A percentile compares a stretch with the other conserved stretches of the same genome.
Conservation (phyloP, 2,888 invertebrate species). For the Heliconius erato region DNA sequence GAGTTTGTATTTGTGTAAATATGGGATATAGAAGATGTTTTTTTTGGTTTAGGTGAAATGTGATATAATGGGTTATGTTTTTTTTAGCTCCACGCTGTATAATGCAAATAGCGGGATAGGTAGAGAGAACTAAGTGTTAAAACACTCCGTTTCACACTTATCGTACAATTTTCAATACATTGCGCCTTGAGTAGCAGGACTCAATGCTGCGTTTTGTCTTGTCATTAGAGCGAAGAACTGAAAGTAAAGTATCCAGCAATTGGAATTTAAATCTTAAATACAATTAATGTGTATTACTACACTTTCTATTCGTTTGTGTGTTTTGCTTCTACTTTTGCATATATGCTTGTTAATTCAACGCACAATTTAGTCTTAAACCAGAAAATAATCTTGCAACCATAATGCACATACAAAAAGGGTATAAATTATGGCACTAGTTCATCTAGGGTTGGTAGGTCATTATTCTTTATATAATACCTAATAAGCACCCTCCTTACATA, state of each 20-base stretch:
- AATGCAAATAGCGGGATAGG: background rate
- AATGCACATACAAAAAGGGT: too few relatives aligned
- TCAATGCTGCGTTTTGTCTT: too few relatives aligned
- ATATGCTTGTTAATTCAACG: background rate
- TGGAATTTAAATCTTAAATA: too few relatives aligned
- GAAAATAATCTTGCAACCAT: background rate
- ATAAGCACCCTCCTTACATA: background rate
- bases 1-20: constrained; percentile 4
- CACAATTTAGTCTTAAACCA: background rate
- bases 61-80: background rate
- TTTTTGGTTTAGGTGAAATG: background rate
- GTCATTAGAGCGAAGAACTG: too few relatives aligned
- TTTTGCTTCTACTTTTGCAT: background rate
- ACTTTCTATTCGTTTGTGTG: too few relatives aligned
- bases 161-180: background rate
- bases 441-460: background rate
- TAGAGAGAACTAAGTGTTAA: background rate
- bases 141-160: background rate
- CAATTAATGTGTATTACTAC: too few relatives aligned
- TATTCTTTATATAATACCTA: background rate
- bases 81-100: too few relatives aligned
- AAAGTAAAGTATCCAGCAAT: too few relatives aligned
- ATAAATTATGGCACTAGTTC: background rate
- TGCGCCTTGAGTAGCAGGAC: too few relatives aligned
- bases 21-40: background rate